Conservation (phyloP, 2,888 invertebrate genomes). For the Petrolisthes manimaculis region DNA sequence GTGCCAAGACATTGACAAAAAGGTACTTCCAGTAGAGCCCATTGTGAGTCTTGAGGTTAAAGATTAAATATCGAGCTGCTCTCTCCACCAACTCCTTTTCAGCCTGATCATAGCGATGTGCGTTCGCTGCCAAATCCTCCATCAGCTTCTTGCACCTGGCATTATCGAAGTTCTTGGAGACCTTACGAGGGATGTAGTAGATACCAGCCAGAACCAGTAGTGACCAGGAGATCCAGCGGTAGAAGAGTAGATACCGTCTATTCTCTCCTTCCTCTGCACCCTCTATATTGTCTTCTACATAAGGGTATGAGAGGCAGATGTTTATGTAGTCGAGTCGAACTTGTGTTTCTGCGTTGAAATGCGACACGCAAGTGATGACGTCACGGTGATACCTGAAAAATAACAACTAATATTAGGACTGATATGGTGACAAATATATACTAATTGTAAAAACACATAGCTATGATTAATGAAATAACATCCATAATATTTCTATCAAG, state of each 20-base stretch:
- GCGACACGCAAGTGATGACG: conserved; percentile 65
- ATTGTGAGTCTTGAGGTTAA: conserved; percentile 64
- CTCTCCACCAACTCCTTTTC: conserved; percentile 59
- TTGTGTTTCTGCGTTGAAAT: conserved; percentile 65
- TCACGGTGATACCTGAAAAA: conserved; percentile 63
- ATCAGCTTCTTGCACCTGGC: conserved; percentile 63
- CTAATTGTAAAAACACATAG: neutral
- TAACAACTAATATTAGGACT: neutral
- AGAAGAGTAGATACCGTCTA: conserved; percentile 60
- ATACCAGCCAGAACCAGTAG: conserved; percentile 53
- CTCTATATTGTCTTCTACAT: conserved; percentile 41
- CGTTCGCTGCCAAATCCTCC: conserved; percentile 58
- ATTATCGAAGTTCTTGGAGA: conserved; percentile 63
- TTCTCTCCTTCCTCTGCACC: neutral
- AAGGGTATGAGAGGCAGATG: conserved; percentile 65
- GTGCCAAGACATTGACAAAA: conserved; percentile 49
- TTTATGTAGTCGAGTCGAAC: conserved; percentile 66
- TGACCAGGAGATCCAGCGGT: conserved; percentile 64
- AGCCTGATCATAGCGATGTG: conserved; percentile 50
- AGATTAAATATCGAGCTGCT: conserved; percentile 57
- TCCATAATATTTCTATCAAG: neutral
- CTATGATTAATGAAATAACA: neutral
- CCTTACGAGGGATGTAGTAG: conserved; percentile 63
- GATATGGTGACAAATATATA: neutral
- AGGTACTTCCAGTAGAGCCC: conserved; percentile 64